A percentile compares a stretch with the other conserved stretches of the same genome.
These are phyloP conservation scores for Lumbricus terrestris DNA, from an alignment of 2,888 invertebrate genomes.

Conservation along the genomic window DNA sequence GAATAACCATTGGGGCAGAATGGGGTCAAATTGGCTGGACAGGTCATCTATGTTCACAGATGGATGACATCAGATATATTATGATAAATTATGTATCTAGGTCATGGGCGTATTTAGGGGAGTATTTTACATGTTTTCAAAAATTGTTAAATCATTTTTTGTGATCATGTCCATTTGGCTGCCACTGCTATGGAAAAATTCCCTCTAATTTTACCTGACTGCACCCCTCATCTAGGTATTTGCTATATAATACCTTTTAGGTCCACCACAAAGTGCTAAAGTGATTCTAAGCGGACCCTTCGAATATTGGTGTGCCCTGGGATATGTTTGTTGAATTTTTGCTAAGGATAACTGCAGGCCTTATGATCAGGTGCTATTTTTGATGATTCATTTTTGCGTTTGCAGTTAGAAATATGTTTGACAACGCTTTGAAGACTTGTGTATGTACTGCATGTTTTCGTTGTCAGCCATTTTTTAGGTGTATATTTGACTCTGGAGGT, in stretches of 20 bases:
- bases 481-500: not conserved
- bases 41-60: not conserved
- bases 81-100: not conserved
- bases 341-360: not conserved
- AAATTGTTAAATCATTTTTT: too few relatives aligned
- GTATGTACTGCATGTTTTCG: not conserved
- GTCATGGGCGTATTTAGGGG: too few relatives aligned
- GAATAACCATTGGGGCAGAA: not conserved
- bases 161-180: too few relatives aligned
- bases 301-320: not conserved
- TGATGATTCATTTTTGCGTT: not conserved
- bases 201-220: too few relatives aligned
- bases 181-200: too few relatives aligned
- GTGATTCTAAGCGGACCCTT: not conserved
- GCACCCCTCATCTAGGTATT: too few relatives aligned
- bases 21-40: not conserved
- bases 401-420: not conserved
- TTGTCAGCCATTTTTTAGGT: not conserved
- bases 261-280: not conserved
- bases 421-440: not conserved
- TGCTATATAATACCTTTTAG: too few relatives aligned
- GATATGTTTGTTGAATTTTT: not conserved
- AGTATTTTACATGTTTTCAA: too few relatives aligned
- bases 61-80: not conserved
- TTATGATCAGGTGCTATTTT: not conserved